A percentile compares a stretch with the other conserved stretches of the same genome.
phyloP scores from a whole-genome alignment of 2,113 vertebrate genomes.

The Prochilodus magdalenae region DNA sequence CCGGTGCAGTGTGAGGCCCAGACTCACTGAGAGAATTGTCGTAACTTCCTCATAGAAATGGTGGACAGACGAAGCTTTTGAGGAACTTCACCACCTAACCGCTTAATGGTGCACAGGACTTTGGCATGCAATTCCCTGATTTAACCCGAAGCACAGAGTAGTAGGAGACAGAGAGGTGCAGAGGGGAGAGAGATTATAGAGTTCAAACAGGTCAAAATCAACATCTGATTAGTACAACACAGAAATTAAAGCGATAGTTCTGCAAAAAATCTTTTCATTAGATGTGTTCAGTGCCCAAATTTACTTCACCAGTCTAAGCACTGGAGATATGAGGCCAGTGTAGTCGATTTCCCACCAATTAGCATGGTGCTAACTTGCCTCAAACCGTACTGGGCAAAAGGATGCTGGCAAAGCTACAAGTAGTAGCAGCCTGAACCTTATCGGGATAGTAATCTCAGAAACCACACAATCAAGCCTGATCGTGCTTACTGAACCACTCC shows the following conservation, averaged over 20 bases:
- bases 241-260: background rate
- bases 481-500: too few species aligned
- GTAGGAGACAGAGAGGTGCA: background rate
- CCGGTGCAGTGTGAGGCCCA: slow-evolving; percentile 13
- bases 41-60: slow-evolving; percentile 76
- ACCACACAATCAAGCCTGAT: too few species aligned
- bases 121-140: slow-evolving; percentile 56
- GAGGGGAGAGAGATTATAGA: slow-evolving; percentile 18
- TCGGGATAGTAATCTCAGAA: too few species aligned
- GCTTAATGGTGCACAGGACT: slow-evolving; percentile 81
- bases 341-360: too few species aligned
- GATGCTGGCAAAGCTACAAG: too few species aligned
- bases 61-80: slow-evolving; percentile 82
- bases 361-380: too few species aligned
- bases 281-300: background rate
- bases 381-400: too few species aligned
- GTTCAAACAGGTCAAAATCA: slow-evolving; percentile 15
- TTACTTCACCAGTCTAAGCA: background rate
- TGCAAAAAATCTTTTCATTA: background rate
- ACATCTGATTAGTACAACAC: background rate
- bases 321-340: too few species aligned
- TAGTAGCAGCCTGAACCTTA: too few species aligned
- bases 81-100: slow-evolving; percentile 83
- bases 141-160: slow-evolving; percentile 29
- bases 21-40: slow-evolving; percentile 83